Evolutionary conservation across 1,140 invertebrate genomes (phyloP), one percentile per base, ranked within the genome.

Genomic region (Ericerus pela): DNA sequence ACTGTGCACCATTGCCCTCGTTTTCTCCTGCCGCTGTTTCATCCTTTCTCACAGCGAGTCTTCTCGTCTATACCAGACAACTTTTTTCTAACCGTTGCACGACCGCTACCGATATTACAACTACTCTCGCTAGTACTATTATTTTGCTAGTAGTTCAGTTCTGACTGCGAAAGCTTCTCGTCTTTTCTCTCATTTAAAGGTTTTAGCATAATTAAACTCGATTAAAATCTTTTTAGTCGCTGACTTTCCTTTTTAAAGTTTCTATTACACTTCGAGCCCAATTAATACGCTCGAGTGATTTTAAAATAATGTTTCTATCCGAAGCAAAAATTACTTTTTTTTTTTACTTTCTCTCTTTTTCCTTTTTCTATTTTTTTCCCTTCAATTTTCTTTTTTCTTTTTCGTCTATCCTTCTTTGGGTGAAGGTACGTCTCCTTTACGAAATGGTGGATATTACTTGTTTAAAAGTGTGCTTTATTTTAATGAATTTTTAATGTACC

Each of bases 191-290:
- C 26, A 22, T 16, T 24, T 47, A 24, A 24, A 47, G 10, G 10
- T 24, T 47, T 47, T 24, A 47, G 26, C 41, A 24, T 47, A 20
- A 47, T 47, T 47, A 47, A 47, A 47, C 41, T 24, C 41, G 26
- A 47, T 47, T 47, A 47, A 47, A 47, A 47, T 47, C 41, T 47
- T 47, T 24, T 47, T 24, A 47, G 41, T 47, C 18, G 10, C 10
- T 14, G 41, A 10, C 41, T 33, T 33, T 33, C n/a, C n/a, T 10
- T 33, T 33, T 33, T n/a, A 33, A n/a, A 10, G 30, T 33, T 10
- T n/a, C 30, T 33, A 33, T n/a, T 10, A 33, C 30, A 10, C 30
- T 33, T n/a, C n/a, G n/a, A 33, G 36, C 36, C 20, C 36, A 18
- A 38, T 38, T 38, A 38, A n/a, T 38, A 38, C 36, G 36, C 36